Base-by-base conservation (phyloP, 2,113 vertebrate species). In the Tautogolabrus adspersus region DNA sequence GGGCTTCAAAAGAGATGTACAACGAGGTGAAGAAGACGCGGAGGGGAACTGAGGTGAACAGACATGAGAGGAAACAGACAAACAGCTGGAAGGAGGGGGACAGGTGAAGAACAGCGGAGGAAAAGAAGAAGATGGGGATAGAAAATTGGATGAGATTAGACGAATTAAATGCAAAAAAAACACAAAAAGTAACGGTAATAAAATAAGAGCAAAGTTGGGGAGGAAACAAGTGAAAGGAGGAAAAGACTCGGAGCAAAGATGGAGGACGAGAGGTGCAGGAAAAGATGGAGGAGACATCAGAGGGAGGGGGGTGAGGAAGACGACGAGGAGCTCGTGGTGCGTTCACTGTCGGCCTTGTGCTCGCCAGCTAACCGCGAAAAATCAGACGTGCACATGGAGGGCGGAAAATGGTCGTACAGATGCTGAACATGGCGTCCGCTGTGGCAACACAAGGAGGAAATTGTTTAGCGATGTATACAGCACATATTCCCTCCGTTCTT, bases 401-500 rank as follows among this genome's bases (percentile, higher is more conserved):
- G 11, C 11, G 47, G 40, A 46, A 54, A n/a, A 79, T 30, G 63
- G 54, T 58, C 5, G 34, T 19, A 8, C 0, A 23, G 72, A 64
- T 8, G 1, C 23, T 0, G 0, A 88, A 72, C 2, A 38, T 59
- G 51, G 64, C 22, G 34, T 26, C 69, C 2, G 19, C 10, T 1
- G 51, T 13, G 21, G 47, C 37, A 21, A 23, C 10, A 47, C 62
- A 61, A 54, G 66, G 1, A 75, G 63, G 40, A 60, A 64, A 54
- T 10, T 74, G 73, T 75, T 72, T 26, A 15, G 38, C 10, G 13
- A 47, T 6, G 22, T 15, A 30, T 15, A 30, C 18, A 7, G 52
- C 7, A 3, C 21, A 19, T 13, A 1, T 21, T 22, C 15, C 26
- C 63, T 15, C 10, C 3, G 34, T 16, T 58, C 42, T 11, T 3